A percentile compares a stretch with the other conserved stretches of the same genome.
Evolutionary conservation across 2,888 invertebrate species (phyloP).

Genomic region (Idaea biselata): DNA sequence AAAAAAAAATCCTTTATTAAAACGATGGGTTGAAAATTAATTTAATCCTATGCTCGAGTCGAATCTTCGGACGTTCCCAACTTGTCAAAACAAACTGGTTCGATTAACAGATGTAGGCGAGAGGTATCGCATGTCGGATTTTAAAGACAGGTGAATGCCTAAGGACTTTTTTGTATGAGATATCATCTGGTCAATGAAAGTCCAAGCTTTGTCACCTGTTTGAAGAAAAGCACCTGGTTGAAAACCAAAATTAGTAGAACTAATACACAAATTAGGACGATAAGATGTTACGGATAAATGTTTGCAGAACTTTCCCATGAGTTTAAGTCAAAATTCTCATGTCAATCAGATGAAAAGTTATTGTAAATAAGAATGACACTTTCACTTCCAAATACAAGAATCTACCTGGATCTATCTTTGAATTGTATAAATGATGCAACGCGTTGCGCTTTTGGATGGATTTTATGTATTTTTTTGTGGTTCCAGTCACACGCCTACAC

Average conservation of each 20-base stretch:
- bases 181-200: slow-evolving; percentile 61
- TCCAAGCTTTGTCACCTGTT: slow-evolving; percentile 54
- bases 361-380: slow-evolving; percentile 29
- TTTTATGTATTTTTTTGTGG: slow-evolving; percentile 35
- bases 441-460: slow-evolving; percentile 47
- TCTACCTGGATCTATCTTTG: slow-evolving; percentile 33
- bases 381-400: slow-evolving; percentile 38
- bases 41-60: slow-evolving; percentile 11
- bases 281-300: slow-evolving; percentile 10
- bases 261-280: background rate
- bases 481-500: slow-evolving; percentile 64
- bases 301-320: slow-evolving; percentile 44
- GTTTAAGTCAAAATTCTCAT: slow-evolving; percentile 47
- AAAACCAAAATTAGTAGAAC: background rate
- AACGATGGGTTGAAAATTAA: slow-evolving; percentile 16
- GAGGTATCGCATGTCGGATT: slow-evolving; percentile 48
- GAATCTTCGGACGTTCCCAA: slow-evolving; percentile 15
- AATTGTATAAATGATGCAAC: slow-evolving; percentile 47
- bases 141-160: slow-evolving; percentile 56
- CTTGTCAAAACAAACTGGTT: slow-evolving; percentile 32
- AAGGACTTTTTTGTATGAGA: slow-evolving; percentile 47
- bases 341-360: slow-evolving; percentile 20
- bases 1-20: slow-evolving; percentile 7
- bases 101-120: slow-evolving; percentile 41
- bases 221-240: background rate